Evolutionary conservation across 2,888 invertebrate genomes (phyloP), one percentile per base, ranked within the genome.

Genomic region (Antheraea yamamai): DNA sequence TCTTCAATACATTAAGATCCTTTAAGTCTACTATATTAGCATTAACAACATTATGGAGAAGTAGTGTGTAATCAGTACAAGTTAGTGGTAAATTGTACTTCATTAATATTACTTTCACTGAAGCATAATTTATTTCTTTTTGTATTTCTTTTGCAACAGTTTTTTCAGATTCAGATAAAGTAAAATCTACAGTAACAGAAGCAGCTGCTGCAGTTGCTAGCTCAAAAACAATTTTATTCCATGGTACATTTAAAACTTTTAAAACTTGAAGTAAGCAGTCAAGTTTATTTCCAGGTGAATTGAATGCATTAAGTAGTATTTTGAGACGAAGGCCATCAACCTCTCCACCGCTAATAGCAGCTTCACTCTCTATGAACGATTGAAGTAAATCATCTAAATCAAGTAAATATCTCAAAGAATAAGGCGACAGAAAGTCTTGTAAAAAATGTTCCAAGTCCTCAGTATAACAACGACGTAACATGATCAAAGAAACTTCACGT

Each of bases 381-480:
- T 86, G 83, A 61, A 95, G 82, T 76, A 90, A 89, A 76, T 91
- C 91, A 83, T 95, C 95, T 74, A 92, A 82, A 81, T 94, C 94
- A 85, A 95, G 91, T 78, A 88, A 83, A 84, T 94, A 87, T 73
- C 91, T 84, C 73, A 90, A 87, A 73, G 92, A 88, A 88, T 91
- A 95, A 39, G 85, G 82, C n/a, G 92, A 89, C 75, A 95, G 89
- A 84, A 91, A 95, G 76, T 92, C 87, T 77, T 88, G 88, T 78
- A 95, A 83, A 82, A 94, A 93, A 52, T 81, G 77, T 81, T 89
- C 85, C 47, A 95, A 83, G 83, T 95, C 95, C 87, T 95, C 95
- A 70, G 92, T 93, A 78, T 95, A 95, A 79, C 94, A 94, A n/a
- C 95, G 88, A 8, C 93, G 89, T 78, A 95, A 84, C 92, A 95